phyloP scores from a whole-genome alignment of 2,113 vertebrate species.

The Daboia siamensis region DNA sequence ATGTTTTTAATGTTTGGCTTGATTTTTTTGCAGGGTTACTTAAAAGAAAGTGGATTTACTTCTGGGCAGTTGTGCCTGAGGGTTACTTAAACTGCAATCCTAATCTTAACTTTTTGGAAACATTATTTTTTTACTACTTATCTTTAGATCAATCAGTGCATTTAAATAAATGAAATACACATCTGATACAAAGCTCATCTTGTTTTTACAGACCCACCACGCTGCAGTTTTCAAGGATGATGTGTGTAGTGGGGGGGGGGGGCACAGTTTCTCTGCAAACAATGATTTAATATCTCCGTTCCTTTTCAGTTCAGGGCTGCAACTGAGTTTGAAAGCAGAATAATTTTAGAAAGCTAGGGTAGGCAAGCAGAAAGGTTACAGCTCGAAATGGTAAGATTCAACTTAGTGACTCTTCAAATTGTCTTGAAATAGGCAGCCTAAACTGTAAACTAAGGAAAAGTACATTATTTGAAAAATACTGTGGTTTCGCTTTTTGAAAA shows the following conservation, averaged over 20 bases:
- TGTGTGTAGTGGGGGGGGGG: background rate
- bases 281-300: background rate
- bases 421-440: background rate
- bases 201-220: background rate
- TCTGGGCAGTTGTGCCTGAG: background rate
- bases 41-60: background rate
- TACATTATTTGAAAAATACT: background rate
- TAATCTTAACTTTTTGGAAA: background rate
- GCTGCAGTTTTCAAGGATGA: background rate
- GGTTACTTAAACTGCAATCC: background rate
- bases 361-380: background rate
- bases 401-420: background rate
- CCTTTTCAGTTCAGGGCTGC: background rate
- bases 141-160: background rate
- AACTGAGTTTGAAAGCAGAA: background rate
- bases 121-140: background rate
- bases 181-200: background rate
- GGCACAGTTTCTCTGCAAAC: background rate
- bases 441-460: background rate
- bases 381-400: background rate
- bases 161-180: background rate
- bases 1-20: background rate
- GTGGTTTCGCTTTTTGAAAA: background rate
- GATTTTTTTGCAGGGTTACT: background rate
- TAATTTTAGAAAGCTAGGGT: background rate